phyloP scores from a whole-genome alignment of 64 coral and sea anemone genomes.

The Montipora capricornis region DNA sequence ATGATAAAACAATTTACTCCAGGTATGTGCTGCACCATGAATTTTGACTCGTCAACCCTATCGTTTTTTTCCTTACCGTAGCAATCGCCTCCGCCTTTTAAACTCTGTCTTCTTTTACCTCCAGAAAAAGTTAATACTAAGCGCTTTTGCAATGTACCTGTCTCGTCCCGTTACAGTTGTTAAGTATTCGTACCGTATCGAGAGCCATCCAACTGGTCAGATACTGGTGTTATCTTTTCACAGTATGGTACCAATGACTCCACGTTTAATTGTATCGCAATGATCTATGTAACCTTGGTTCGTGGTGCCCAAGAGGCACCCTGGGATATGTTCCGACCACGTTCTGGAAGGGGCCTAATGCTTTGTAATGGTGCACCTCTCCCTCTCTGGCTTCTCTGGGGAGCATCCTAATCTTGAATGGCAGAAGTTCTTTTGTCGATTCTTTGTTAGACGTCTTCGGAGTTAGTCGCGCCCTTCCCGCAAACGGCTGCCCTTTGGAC shows the following conservation, averaged over 20 bases:
- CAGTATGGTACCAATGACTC: neutral
- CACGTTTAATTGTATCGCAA: neutral
- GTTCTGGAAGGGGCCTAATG: neutral
- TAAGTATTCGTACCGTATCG: neutral
- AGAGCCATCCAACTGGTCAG: neutral
- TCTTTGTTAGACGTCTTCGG: too few relatives aligned
- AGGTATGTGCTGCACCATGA: neutral
- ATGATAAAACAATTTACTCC: too few relatives aligned
- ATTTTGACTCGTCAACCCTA: too few relatives aligned
- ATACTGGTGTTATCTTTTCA: neutral
- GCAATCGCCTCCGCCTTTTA: too few relatives aligned
- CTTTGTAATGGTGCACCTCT: constrained; percentile 2
- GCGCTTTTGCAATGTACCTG: neutral
- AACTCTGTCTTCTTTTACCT: too few relatives aligned
- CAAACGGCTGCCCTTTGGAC: neutral
- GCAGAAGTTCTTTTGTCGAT: constrained; percentile 43
- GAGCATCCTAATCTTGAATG: constrained; percentile 59
- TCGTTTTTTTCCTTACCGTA: too few relatives aligned
- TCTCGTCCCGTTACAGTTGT: neutral
- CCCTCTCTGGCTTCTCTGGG: constrained; percentile 29
- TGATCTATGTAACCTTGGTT: neutral
- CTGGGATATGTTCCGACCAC: neutral
- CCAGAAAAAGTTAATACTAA: neutral
- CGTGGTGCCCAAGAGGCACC: neutral
- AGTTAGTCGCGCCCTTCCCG: too few relatives aligned